These are phyloP conservation scores for Falco columbarius DNA, from an alignment of 2,797 vertebrate species.

Conservation along the genomic window DNA sequence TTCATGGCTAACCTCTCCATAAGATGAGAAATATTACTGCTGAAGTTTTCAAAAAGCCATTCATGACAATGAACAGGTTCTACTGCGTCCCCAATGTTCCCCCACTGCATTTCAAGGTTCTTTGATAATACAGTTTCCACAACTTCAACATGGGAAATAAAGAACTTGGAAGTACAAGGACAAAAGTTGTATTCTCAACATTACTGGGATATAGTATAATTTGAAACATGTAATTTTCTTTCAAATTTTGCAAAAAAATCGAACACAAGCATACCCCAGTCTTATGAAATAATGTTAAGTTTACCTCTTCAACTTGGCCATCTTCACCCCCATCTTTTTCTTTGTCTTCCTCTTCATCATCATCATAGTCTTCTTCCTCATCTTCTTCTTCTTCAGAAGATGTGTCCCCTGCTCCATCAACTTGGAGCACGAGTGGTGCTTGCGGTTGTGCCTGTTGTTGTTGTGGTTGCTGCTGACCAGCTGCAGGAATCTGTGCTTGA, in stretches of 20 bases:
- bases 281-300: neutral
- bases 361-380: conserved; percentile 96
- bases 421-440: conserved; percentile 92
- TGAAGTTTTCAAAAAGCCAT: neutral
- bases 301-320: conserved; percentile 97
- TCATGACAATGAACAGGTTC: neutral
- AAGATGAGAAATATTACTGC: neutral
- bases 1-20: neutral
- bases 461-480: conserved; percentile 80
- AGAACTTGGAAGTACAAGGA: neutral
- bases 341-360: conserved; percentile 97
- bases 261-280: neutral
- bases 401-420: conserved; percentile 94
- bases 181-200: neutral
- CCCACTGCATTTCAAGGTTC: neutral
- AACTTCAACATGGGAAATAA: neutral
- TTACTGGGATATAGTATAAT: neutral
- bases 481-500: conserved; percentile 84
- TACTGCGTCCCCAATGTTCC: rapidly evolving
- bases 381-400: conserved; percentile 98
- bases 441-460: conserved; percentile 84
- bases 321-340: conserved; percentile 96
- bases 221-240: neutral
- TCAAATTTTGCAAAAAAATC: neutral
- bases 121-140: neutral